Base-by-base conservation (phyloP, 2,888 invertebrate genomes). In the Athripsodes cinereus region DNA sequence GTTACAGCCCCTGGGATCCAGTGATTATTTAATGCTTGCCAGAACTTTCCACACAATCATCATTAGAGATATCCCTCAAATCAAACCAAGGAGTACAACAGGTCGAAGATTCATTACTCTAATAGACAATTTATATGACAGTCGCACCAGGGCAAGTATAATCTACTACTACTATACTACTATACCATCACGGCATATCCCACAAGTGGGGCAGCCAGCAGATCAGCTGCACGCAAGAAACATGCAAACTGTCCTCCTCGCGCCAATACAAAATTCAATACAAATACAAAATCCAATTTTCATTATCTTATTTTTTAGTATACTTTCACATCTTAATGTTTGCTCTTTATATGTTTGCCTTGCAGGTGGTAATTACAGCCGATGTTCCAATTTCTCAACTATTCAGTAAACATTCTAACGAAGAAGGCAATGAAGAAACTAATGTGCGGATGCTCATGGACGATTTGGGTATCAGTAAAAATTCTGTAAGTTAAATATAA, bases 71-170 rank as follows among this genome's bases (percentile, higher is more conserved):
- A 79, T 99, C 52, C 97, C 96, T 1, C 85, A 87, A 69, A 75
- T 99, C 69, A 90, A 87, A 67, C 73, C 90, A 47, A 82, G 81
- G 64, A 76, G 86, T 48, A 87, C 92, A 71, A 91, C 93, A n/a
- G 86, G 94, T 53, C 81, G 97, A 68, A 81, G 99, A 64, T 99
- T 99, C 72, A 98, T 98, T 62, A 96, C 95, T 0, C 81, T 99
- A 16, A 94, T 99, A 66, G 99, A 99, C 72, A 96, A 96, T 0
- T 79, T 99, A 10, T 99, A 99, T 71, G 97, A 99, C 73, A 90
- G 92, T 69, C 87, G 85, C 78, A 92, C 95, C 60, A 79, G 87
- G 70, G 83, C 79, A 70, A 70, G 75, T 64, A 26, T 10, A 26
- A 26, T 26, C n/a, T n/a, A n/a, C n/a, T n/a, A n/a, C n/a, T n/a